Evolutionary conservation across 2,113 vertebrate species (phyloP), one percentile per base, ranked within the genome.

Genomic region (Melanerpes aurifrons): DNA sequence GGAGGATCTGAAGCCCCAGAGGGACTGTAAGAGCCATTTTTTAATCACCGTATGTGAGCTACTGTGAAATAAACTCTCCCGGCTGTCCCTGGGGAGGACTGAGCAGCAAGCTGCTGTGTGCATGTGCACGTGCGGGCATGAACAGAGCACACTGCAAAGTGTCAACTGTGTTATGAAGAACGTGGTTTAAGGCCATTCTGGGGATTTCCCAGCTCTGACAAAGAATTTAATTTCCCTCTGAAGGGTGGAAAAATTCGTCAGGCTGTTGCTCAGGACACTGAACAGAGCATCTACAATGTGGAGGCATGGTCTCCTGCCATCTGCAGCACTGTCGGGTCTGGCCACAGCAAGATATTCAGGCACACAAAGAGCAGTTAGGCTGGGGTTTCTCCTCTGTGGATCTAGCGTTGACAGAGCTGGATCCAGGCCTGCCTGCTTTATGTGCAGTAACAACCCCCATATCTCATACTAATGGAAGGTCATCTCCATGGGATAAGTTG

Each of bases 161-260:
- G 69, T 91, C 20, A 58, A 40, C 66, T 32, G 54, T 2, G 0
- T 24, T 64, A 67, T 77, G 69, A 26, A 93, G 45, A 95, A 80
- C 15, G 2, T 71, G 88, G 62, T 93, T 96, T 74, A 75, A 88
- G 94, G 88, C 88, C 86, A 83, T 94, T 40, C 80, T 32, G 93
- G 96, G 92, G 86, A 95, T 83, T 96, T 96, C 95, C 96, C 82
- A 4, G 66, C 61, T 84, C 93, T 70, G 62, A 90, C 43, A 92
- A 63, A 91, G 64, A 86, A 71, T 54, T 88, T 95, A 86, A 81
- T 96, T 95, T 92, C 72, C 69, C 69, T 94, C 69, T 3, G 2
- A 9, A 15, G 31, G 69, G 66, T 81, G 70, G 88, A 82, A 95
- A 94, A 88, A 94, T 71, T 90, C 86, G 90, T 48, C 73, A 86